These are phyloP conservation scores for Loriculus beryllinus DNA, from an alignment of 2,797 vertebrate genomes.

Conservation along the genomic window DNA sequence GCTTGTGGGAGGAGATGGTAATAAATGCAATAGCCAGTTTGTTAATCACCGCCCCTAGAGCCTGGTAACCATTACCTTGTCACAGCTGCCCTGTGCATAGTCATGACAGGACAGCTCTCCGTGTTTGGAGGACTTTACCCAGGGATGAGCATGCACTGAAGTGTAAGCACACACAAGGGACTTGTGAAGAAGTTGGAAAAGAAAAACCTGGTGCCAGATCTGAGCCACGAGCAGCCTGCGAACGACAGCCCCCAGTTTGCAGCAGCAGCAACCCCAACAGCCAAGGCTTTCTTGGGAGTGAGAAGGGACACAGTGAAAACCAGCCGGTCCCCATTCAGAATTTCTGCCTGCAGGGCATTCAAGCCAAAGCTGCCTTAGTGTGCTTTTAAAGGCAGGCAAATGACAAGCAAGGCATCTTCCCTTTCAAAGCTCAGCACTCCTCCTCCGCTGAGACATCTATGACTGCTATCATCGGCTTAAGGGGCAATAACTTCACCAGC, in stretches of 20 bases:
- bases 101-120: neutral
- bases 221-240: neutral
- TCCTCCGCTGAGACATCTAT: neutral
- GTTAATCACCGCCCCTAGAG: neutral
- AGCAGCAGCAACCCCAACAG: neutral
- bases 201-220: neutral
- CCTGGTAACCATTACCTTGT: neutral
- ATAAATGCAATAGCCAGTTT: neutral
- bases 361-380: neutral
- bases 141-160: neutral
- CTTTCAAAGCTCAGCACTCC: neutral
- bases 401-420: neutral
- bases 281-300: neutral
- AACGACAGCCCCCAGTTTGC: neutral
- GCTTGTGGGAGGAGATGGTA: neutral
- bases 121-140: neutral
- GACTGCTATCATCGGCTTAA: neutral
- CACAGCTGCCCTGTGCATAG: neutral
- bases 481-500: neutral
- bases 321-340: neutral
- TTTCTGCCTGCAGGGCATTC: neutral
- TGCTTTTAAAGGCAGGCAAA: neutral
- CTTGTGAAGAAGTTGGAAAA: neutral
- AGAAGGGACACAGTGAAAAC: neutral
- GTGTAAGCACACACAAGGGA: neutral